phyloP scores from a whole-genome alignment of 2,888 invertebrate species.

The Eulithis testata region DNA sequence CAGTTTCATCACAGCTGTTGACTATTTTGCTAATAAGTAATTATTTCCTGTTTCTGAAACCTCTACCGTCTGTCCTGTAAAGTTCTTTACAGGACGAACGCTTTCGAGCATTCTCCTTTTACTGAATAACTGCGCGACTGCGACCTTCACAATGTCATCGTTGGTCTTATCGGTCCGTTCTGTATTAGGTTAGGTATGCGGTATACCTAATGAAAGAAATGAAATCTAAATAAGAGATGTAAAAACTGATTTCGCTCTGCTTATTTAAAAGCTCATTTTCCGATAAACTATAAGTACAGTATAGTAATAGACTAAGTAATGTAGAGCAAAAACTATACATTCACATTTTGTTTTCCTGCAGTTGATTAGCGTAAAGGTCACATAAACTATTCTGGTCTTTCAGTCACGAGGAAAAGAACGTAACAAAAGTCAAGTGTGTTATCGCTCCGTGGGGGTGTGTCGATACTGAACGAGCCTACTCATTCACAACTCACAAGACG shows the following conservation, averaged over 20 bases:
- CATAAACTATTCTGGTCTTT: slow-evolving; percentile 12
- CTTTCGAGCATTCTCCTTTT: too few species aligned
- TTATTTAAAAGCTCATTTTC: too few species aligned
- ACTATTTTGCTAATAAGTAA: not conserved
- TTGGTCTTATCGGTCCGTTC: not conserved
- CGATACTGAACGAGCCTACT: slow-evolving; percentile 19
- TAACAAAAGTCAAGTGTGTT: slow-evolving; percentile 23
- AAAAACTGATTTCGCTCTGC: too few species aligned
- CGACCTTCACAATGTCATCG: not conserved
- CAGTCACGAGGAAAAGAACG: slow-evolving; percentile 24
- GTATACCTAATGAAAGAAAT: too few species aligned
- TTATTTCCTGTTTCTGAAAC: slow-evolving; percentile 1
- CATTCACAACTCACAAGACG: slow-evolving; percentile 9
- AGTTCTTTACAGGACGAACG: too few species aligned
- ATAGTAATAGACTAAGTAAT: not conserved
- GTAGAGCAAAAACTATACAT: slow-evolving; percentile 21
- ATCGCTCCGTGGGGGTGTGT: slow-evolving; percentile 34
- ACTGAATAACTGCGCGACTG: not conserved
- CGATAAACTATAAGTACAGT: too few species aligned
- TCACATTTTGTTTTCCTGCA: slow-evolving; percentile 23
- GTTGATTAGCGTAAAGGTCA: slow-evolving; percentile 16
- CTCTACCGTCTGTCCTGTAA: not conserved
- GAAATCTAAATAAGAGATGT: too few species aligned
- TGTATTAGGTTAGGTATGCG: not conserved
- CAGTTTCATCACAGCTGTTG: slow-evolving; percentile 10